Evolutionary conservation across 2,888 invertebrate species (phyloP).

Genomic region (Harpagoxenus sublaevis): DNA sequence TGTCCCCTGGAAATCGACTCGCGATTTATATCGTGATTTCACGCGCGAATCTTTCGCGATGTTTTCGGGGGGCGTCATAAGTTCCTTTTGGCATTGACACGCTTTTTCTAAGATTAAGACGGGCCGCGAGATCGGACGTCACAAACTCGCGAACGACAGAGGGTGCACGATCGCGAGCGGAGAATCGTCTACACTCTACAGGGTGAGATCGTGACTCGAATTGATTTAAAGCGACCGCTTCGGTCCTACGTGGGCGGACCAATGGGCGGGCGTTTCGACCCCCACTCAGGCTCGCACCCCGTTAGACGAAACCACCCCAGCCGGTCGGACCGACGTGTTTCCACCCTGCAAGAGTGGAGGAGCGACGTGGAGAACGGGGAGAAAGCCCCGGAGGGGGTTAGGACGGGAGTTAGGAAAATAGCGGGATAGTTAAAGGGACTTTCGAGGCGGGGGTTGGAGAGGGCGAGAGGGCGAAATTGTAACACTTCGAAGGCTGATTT

Average conservation of each 20-base stretch:
- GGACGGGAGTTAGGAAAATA: constrained; percentile 82
- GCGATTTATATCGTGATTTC: neutral
- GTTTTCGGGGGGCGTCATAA: neutral
- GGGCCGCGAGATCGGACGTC: neutral
- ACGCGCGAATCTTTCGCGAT: neutral
- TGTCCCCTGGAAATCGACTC: neutral
- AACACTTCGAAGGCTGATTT: constrained; percentile 82
- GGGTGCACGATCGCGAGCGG: constrained; percentile 64
- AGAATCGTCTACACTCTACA: constrained; percentile 72
- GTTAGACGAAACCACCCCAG: constrained; percentile 54
- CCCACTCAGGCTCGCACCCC: constrained; percentile 53
- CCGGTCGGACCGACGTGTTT: constrained; percentile 59
- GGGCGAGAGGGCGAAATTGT: constrained; percentile 80
- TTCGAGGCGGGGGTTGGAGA: constrained; percentile 62
- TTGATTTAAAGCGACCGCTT: constrained; percentile 77
- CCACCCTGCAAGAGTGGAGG: constrained; percentile 61
- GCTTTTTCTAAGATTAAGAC: constrained; percentile 25
- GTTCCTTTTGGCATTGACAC: neutral
- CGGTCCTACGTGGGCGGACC: constrained; percentile 72
- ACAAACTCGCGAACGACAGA: constrained; percentile 31
- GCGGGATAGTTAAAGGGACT: constrained; percentile 81
- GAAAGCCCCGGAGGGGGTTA: constrained; percentile 71
- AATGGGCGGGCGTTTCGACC: constrained; percentile 73
- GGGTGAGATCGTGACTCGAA: constrained; percentile 74
- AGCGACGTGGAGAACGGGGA: constrained; percentile 58